Evolutionary conservation across 2,113 vertebrate species (phyloP).

Genomic region (Oreotrochilus melanogaster): DNA sequence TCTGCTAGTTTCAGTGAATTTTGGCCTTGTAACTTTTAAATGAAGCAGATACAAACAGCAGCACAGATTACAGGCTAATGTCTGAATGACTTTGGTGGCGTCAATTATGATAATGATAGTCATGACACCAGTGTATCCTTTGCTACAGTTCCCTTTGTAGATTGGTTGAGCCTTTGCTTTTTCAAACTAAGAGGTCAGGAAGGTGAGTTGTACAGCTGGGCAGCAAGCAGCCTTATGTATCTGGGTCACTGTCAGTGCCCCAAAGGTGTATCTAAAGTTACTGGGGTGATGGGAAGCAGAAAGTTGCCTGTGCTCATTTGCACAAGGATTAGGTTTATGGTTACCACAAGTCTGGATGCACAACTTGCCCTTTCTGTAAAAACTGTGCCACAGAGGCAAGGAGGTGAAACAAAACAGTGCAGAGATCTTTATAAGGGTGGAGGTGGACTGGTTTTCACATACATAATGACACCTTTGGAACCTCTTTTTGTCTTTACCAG

Average conservation of each 20-base stretch:
- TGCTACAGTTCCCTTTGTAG: constrained; percentile 21
- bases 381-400: neutral
- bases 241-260: neutral
- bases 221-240: neutral
- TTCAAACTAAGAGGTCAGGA: constrained; percentile 24
- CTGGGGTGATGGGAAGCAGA: neutral
- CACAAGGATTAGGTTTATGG: neutral
- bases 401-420: neutral
- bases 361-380: neutral
- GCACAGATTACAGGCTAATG: constrained; percentile 43
- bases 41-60: constrained; percentile 13
- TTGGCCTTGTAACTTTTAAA: constrained; percentile 44
- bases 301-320: neutral
- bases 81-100: neutral
- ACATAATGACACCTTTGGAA: neutral
- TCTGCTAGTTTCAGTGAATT: neutral
- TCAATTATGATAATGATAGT: constrained; percentile 38
- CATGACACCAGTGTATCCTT: neutral
- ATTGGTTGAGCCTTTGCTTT: constrained; percentile 4
- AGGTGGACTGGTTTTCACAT: neutral
- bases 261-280: constrained; percentile 17
- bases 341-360: neutral
- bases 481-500: neutral
- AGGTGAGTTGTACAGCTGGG: constrained; percentile 42
- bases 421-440: neutral